Base-by-base conservation (phyloP, 1,140 invertebrate species). In the Penaeus chinensis region DNA sequence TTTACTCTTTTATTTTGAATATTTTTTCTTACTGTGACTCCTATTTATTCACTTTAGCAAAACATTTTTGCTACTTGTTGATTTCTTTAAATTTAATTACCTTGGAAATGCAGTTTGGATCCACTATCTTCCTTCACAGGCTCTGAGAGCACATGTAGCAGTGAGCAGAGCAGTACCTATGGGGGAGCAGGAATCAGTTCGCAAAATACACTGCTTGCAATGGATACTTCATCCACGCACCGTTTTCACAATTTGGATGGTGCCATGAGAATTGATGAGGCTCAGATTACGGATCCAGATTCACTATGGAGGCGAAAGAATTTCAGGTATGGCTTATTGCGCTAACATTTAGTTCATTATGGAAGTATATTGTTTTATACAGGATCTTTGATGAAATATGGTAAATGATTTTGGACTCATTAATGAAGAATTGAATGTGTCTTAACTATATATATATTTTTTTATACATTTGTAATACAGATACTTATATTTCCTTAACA, bases 211-310 rank as follows among this genome's bases (percentile, higher is more conserved):
- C 93, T 95, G 76, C 91, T 96, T 83, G 95, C 95, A n/a, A 94
- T 95, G 94, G 95, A 95, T 91, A 80, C 86, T 18, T 89, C 88
- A 7, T 66, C 89, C 86, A 27, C 69, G 24, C 47, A 66, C 47
- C 86, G 90, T 74, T 85, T 91, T 61, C 91, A 82, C 90, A 91
- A 91, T 87, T 93, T 92, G 91, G 94, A 93, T 84, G 94, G 94
- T 90, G 94, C 94, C 89, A 95, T 97, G 94, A 95, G 94, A 86
- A 97, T 97, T 90, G 96, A 97, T 92, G 95, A 95, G 2, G 94
- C 95, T 90, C 95, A 96, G 91, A 92, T 97, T 65, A 95, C 95
- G 86, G 96, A 96, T 94, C 96, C 96, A 16, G 96, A 97, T 93
- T 94, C 95, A 37, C 92, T 97, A n/a, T 97, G 96, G 96, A 92